These are phyloP conservation scores for Pogonocichla stellata DNA, from an alignment of 2,113 vertebrate genomes.

Conservation along the genomic window DNA sequence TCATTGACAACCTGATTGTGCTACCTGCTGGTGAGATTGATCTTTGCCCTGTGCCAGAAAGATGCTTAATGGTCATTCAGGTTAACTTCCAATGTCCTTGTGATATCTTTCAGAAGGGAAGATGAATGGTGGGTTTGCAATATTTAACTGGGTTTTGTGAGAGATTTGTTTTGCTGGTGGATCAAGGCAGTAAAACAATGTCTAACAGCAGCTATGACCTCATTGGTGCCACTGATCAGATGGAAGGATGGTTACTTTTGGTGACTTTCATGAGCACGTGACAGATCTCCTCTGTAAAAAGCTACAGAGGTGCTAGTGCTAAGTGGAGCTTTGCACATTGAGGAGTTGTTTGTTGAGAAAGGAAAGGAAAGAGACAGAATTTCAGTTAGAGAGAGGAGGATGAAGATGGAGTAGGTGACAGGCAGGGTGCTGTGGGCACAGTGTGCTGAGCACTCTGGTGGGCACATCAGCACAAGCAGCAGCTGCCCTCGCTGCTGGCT, in stretches of 20 bases:
- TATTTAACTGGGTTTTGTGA: background rate
- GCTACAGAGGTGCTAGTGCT: background rate
- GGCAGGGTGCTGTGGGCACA: background rate
- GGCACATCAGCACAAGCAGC: background rate
- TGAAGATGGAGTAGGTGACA: background rate
- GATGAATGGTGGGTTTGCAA: background rate
- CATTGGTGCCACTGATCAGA: background rate
- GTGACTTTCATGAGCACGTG: background rate
- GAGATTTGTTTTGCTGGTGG: background rate
- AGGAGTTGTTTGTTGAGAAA: conserved; percentile 14
- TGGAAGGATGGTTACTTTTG: background rate
- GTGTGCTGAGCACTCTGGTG: fast-evolving
- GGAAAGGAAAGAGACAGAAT: conserved; percentile 18
- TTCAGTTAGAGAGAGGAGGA: background rate
- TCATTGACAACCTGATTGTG: background rate
- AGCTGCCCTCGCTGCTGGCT: background rate
- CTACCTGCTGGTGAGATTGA: background rate
- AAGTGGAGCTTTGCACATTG: background rate
- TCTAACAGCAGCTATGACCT: background rate
- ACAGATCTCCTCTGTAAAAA: background rate
- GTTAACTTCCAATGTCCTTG: conserved; percentile 10
- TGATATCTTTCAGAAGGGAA: background rate
- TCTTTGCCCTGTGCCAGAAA: background rate
- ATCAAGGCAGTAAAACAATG: background rate
- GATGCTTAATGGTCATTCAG: background rate